Evolutionary conservation across 2,888 invertebrate genomes (phyloP).

Genomic region (Eudemis profundana): DNA sequence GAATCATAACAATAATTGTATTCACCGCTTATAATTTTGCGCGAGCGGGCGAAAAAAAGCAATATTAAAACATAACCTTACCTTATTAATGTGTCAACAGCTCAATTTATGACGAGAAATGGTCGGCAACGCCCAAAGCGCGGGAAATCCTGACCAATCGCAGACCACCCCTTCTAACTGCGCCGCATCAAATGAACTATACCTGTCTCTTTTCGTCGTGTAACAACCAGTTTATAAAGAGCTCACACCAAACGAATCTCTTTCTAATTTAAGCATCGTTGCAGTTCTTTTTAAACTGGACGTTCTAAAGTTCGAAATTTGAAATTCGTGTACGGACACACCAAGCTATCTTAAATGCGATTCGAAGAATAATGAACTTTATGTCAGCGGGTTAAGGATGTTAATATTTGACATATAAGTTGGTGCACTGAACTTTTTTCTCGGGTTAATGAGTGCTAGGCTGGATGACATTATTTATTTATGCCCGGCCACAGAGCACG

Average conservation of each 20-base stretch:
- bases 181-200: constrained; percentile 49
- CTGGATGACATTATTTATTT: constrained; percentile 79
- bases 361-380: neutral
- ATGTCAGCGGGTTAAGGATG: neutral
- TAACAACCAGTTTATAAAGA: constrained; percentile 28
- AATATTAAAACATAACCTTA: constrained; percentile 82
- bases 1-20: constrained; percentile 81
- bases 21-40: constrained; percentile 79
- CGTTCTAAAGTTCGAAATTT: constrained; percentile 43
- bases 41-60: constrained; percentile 74
- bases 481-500: constrained; percentile 63
- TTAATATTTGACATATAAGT: constrained; percentile 3
- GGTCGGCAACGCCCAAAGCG: constrained; percentile 76
- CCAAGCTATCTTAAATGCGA: neutral
- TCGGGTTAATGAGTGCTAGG: constrained; percentile 59
- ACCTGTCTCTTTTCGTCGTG: constrained; percentile 60
- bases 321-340: constrained; percentile 41
- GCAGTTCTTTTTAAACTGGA: constrained; percentile 46
- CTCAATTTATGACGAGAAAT: constrained; percentile 85
- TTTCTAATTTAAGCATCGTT: neutral
- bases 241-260: neutral
- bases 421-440: constrained; percentile 46
- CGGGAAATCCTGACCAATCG: constrained; percentile 72
- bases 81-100: constrained; percentile 85
- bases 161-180: constrained; percentile 54